Percentiles rank a stretch among this genome's conserved stretches.
These are phyloP conservation scores for Eledona agricola DNA, from an alignment of 2,888 invertebrate genomes.

Conservation along the genomic window DNA sequence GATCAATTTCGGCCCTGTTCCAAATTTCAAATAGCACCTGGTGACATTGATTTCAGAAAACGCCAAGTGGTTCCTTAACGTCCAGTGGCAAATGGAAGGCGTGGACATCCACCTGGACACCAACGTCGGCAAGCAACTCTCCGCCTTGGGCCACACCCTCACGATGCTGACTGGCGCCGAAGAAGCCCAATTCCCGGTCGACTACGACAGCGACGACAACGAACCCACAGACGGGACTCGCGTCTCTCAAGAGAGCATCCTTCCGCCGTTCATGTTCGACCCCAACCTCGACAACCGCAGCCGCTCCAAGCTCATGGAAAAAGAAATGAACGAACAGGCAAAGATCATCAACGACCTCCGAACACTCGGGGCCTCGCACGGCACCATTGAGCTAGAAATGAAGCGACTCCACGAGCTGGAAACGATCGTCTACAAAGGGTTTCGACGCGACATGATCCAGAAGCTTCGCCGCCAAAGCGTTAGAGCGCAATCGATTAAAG, in stretches of 20 bases:
- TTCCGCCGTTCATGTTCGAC: conserved; percentile 87
- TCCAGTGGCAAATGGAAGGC: conserved; percentile 99
- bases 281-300: conserved; percentile 80
- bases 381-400: conserved; percentile 92
- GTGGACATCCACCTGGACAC: conserved; percentile 96
- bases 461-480: conserved; percentile 86
- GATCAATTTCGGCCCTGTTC: no score
- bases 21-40: no score
- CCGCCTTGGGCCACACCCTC: conserved; percentile 92
- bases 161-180: conserved; percentile 94
- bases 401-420: conserved; percentile 92
- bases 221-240: conserved; percentile 72
- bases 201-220: conserved; percentile 78
- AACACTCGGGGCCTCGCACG: conserved; percentile 74
- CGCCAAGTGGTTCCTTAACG: conserved; percentile 98
- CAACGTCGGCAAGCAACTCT: conserved; percentile 94
- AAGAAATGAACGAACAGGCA: conserved; percentile 97
- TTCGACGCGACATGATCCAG: conserved; percentile 92
- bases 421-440: conserved; percentile 93
- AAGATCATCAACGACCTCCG: conserved; percentile 92
- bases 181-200: conserved; percentile 67
- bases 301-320: conserved; percentile 92
- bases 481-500: conserved; percentile 79
- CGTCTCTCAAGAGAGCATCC: conserved; percentile 75
- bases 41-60: conserved; percentile 69